Conservation (phyloP, 2,888 invertebrate species). For the Ischnura elegans region DNA sequence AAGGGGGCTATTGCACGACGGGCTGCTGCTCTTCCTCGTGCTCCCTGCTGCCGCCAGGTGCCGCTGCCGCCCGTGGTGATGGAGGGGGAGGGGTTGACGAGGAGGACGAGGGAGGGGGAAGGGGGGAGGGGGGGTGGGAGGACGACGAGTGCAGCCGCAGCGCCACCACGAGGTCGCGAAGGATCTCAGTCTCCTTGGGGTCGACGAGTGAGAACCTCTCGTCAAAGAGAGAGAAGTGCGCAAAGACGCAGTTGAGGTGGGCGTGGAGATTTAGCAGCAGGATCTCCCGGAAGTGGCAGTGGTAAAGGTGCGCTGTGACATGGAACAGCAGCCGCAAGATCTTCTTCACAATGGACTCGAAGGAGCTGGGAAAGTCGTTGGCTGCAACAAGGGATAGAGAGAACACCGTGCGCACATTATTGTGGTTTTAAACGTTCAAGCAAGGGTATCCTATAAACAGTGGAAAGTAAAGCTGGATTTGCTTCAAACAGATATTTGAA, state of each 20-base stretch:
- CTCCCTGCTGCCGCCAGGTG: neutral
- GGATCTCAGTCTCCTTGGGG: slow-evolving; percentile 96
- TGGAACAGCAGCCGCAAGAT: slow-evolving; percentile 98
- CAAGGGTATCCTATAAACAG: no score
- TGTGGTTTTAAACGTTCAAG: no score
- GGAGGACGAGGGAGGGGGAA: neutral
- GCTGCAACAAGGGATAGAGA: slow-evolving; percentile 80
- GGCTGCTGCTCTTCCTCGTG: neutral
- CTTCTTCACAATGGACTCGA: slow-evolving; percentile 97
- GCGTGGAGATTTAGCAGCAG: slow-evolving; percentile 95
- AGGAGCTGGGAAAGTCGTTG: slow-evolving; percentile 95
- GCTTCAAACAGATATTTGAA: no score
- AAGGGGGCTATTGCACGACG: slow-evolving; percentile 16
- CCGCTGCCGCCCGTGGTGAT: neutral
- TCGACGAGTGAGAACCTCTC: slow-evolving; percentile 95
- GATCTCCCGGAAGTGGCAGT: slow-evolving; percentile 97
- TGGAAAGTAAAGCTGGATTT: no score
- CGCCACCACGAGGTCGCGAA: slow-evolving; percentile 94
- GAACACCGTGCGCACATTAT: no score
- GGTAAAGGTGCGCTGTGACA: slow-evolving; percentile 98
- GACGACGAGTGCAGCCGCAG: slow-evolving; percentile 77
- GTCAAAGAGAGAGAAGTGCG: slow-evolving; percentile 93
- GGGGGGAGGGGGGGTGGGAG: slow-evolving; percentile 2
- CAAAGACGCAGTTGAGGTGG: slow-evolving; percentile 98
- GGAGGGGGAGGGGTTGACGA: neutral